A percentile compares a stretch with the other conserved stretches of the same genome.
Evolutionary conservation across 2,888 invertebrate species (phyloP).

Genomic region (Polylopha cassiicola): DNA sequence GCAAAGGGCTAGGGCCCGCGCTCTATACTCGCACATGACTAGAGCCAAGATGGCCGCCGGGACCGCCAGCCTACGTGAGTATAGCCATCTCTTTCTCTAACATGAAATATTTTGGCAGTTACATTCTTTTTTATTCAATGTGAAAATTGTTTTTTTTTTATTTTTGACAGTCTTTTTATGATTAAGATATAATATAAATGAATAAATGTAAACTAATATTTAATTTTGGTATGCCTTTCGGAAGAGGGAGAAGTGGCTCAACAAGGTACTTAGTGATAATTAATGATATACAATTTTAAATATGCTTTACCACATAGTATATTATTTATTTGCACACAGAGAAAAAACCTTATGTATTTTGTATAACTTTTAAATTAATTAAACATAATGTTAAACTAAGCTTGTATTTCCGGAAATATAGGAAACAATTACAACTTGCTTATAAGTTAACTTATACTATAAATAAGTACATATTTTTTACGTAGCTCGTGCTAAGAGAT

Average conservation of each 20-base stretch:
- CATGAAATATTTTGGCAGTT: no score
- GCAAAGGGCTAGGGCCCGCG: conserved; percentile 89
- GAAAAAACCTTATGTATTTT: background rate
- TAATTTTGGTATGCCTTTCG: conserved; percentile 35
- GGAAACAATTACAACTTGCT: no score
- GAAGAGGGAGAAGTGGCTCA: conserved; percentile 81
- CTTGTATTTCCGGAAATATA: no score
- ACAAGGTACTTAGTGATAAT: conserved; percentile 70
- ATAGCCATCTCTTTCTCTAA: conserved; percentile 18
- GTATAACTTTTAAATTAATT: background rate
- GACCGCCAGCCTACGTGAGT: conserved; percentile 81
- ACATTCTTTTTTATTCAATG: no score
- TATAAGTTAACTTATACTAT: no score
- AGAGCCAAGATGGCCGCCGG: conserved; percentile 81
- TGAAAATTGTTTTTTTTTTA: no score
- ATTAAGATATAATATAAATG: conserved; percentile 12
- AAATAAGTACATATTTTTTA: no score
- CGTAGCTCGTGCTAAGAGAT: conserved; percentile 81
- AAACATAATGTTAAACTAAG: no score
- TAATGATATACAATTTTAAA: conserved; percentile 3
- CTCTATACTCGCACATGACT: conserved; percentile 88
- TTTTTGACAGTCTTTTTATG: conserved; percentile 15
- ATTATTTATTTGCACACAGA: background rate
- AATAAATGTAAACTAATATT: conserved; percentile 20
- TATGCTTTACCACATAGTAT: conserved; percentile 1